Evolutionary conservation across 2,797 vertebrate species (phyloP).

Genomic region (Esox masquinongy): DNA sequence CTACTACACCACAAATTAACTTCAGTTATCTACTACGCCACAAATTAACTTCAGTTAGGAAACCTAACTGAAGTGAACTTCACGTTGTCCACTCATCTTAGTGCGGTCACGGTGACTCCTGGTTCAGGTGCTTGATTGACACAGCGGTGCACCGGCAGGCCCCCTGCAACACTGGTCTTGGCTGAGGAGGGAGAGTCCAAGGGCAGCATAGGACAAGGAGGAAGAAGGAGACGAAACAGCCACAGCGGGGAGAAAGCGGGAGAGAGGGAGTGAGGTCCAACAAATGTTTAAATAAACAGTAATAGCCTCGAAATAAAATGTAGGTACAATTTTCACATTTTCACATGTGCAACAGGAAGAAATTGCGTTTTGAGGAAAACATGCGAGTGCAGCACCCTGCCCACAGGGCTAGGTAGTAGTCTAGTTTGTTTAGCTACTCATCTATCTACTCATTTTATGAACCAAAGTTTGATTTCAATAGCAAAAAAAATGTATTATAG

Average conservation of each 20-base stretch:
- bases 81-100: conserved; percentile 30
- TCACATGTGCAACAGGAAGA: no score
- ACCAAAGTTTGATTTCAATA: no score
- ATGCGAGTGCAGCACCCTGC: no score
- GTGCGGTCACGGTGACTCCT: conserved; percentile 56
- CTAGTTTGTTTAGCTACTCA: no score
- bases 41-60: neutral
- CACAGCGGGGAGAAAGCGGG: neutral
- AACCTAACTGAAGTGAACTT: conserved; percentile 21
- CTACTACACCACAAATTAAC: neutral
- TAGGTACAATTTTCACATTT: no score
- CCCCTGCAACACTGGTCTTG: conserved; percentile 30
- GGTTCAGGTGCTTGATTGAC: conserved; percentile 6
- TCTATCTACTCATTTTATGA: no score
- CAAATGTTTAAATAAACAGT: neutral
- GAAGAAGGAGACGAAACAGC: neutral
- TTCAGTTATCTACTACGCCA: neutral
- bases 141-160: conserved; percentile 14
- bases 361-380: no score
- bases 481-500: no score
- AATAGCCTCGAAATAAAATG: no score
- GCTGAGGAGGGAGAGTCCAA: neutral
- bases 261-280: neutral
- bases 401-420: no score
- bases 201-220: neutral